Evolutionary conservation across 2,888 invertebrate species (phyloP), one percentile per base, ranked within the genome.

Genomic region (Salpingus planirostris): DNA sequence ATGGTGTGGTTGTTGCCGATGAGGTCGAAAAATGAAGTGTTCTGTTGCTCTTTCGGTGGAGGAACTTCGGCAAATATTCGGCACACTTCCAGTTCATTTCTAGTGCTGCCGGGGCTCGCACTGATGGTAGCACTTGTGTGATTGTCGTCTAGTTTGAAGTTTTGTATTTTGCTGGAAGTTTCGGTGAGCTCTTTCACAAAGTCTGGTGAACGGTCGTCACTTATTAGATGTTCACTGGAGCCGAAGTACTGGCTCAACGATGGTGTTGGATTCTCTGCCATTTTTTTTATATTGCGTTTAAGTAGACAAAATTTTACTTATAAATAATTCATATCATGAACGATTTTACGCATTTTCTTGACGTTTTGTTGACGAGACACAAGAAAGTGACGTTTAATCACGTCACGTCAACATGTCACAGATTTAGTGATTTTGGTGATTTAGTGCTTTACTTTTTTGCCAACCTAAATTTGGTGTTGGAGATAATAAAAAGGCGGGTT

Each of bases 241-340:
- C 67, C 69, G 54, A 74, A 75, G 60, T 74, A 74, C 55, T 73
- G 70, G 56, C 71, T 73, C 43, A 74, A 59, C 33, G 68, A 67
- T 34, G 73, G 72, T 49, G 68, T 66, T 48, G 67, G 65, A 49
- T 65, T 67, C 55, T 70, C 68, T 6, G 49, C 46, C 52, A 52
- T 52, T 24, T n/a, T n/a, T n/a, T n/a, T 24, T 10, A 10, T 23
- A 5, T 10, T 23, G 10, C 5, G 4, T 23, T 23, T 23, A 23
- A n/a, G n/a, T n/a, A n/a, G n/a, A n/a, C n/a, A n/a, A n/a, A n/a
- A n/a, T n/a, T n/a, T n/a, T n/a, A n/a, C n/a, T n/a, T n/a, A n/a
- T n/a, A n/a, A n/a, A n/a, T n/a, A n/a, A n/a, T n/a, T n/a, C n/a
- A n/a, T n/a, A n/a, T n/a, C n/a, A n/a, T n/a, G n/a, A n/a, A n/a